Base-by-base conservation (phyloP, 2,888 invertebrate genomes). In the Acanthacorydalis orientalis region DNA sequence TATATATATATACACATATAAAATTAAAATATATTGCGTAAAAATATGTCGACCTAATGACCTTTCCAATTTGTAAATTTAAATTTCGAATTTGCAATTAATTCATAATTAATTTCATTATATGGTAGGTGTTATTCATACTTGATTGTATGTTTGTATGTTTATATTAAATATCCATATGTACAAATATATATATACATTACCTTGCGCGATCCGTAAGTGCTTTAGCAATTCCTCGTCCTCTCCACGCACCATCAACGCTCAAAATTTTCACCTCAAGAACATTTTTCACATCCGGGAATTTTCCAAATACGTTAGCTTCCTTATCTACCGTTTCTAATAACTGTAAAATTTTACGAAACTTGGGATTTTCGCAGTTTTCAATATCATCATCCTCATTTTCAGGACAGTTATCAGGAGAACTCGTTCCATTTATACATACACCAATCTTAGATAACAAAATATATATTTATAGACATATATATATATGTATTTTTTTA, bases 231-330 rank as follows among this genome's bases (percentile, higher is more conserved):
- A 83, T 74, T 2, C 83, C 83, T 52, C 70, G 69, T 43, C 77
- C 77, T 51, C 82, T 68, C 72, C 77, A 81, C 11, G 65, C 65
- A 0, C 68, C 69, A 54, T 83, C 78, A 1, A 82, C 82, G 1
- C 80, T 78, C 0, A 80, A 65, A 34, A 83, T 75, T 56, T 76
- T 77, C 11, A 82, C 66, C 45, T 78, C 78, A 44, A 81, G 64
- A 38, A 75, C 59, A 34, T 67, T 68, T 31, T 73, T 57, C 1
- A 74, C 68, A 4, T 68, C 66, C 0, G 76, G 76, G 55, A 69
- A 81, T 55, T 68, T 70, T 50, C 68, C 68, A 61, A 75, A 74
- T 0, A 78, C 63, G 47, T 71, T 70, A 1, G 75, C 70, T 15
- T 72, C 65, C 46, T 63, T 65, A 33, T 75, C 78, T 8, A 80